phyloP scores from a whole-genome alignment of 2,888 invertebrate species.

The Dusona sp. region DNA sequence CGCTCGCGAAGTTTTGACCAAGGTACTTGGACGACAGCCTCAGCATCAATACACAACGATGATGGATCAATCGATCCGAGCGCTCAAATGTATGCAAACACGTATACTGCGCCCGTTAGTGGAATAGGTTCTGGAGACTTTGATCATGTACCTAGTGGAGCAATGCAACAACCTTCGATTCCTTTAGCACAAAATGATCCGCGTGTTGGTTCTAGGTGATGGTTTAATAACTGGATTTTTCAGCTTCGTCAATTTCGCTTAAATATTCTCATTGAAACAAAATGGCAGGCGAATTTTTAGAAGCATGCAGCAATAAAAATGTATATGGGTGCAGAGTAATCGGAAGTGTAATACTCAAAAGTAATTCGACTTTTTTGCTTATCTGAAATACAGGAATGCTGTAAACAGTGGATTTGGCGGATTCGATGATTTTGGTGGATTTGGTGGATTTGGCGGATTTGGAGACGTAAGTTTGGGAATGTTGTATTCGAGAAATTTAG shows the following conservation, averaged over 20 bases:
- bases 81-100: conserved; percentile 67
- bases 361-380: not conserved
- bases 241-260: not conserved
- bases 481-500: not conserved
- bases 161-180: conserved; percentile 37
- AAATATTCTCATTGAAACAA: not conserved
- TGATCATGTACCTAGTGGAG: conserved; percentile 61
- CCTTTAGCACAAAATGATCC: conserved; percentile 28
- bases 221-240: conserved; percentile 50
- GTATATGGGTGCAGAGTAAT: not conserved
- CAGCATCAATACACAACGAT: conserved; percentile 71
- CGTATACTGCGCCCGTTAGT: conserved; percentile 59
- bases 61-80: conserved; percentile 68
- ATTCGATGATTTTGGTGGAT: conserved; percentile 16
- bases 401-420: conserved; percentile 27
- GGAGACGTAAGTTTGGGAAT: conserved; percentile 31
- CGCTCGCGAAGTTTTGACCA: conserved; percentile 32
- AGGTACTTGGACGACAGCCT: conserved; percentile 61
- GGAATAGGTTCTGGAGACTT: conserved; percentile 53
- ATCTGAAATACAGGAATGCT: conserved; percentile 31
- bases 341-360: not conserved
- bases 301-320: not conserved
- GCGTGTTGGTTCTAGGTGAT: conserved; percentile 69
- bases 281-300: not conserved
- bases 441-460: conserved; percentile 15